phyloP scores from a whole-genome alignment of 2,113 vertebrate species.

The Microtus ochrogaster region DNA sequence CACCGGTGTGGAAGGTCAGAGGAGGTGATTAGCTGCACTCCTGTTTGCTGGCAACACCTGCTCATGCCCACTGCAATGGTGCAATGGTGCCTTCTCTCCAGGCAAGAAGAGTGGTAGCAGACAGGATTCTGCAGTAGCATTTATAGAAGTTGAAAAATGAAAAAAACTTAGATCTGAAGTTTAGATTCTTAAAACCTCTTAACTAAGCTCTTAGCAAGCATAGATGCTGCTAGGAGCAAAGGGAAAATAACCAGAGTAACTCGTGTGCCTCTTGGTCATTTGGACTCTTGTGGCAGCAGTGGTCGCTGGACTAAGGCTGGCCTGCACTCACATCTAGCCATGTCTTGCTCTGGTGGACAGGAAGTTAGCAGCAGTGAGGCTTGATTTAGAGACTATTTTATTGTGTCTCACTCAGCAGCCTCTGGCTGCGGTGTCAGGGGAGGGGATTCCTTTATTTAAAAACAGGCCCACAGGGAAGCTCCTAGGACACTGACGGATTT shows the following conservation, averaged over 20 bases:
- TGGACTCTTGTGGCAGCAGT: not conserved
- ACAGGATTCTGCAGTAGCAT: not conserved
- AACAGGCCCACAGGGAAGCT: constrained; percentile 29
- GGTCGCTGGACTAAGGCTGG: not conserved
- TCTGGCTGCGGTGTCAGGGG: not conserved
- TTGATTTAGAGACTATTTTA: not conserved
- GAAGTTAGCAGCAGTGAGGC: not conserved
- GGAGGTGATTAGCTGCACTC: not conserved
- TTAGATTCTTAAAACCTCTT: not conserved
- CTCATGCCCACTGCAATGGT: not conserved
- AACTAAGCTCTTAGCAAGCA: not conserved
- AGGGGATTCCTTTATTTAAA: not conserved
- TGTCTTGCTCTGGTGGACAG: not conserved
- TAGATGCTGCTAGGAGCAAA: not conserved
- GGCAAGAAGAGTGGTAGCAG: not conserved
- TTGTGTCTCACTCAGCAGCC: not conserved
- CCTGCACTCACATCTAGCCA: not conserved
- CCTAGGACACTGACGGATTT: constrained; percentile 15
- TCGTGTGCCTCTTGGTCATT: not conserved
- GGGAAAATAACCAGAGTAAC: not conserved
- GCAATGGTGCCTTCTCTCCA: not conserved
- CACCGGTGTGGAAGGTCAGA: not conserved
- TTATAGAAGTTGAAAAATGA: not conserved
- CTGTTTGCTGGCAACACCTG: not conserved
- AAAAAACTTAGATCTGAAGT: not conserved